Conservation (phyloP, 2,888 invertebrate genomes). For the Rhorus exstirpatorius region DNA sequence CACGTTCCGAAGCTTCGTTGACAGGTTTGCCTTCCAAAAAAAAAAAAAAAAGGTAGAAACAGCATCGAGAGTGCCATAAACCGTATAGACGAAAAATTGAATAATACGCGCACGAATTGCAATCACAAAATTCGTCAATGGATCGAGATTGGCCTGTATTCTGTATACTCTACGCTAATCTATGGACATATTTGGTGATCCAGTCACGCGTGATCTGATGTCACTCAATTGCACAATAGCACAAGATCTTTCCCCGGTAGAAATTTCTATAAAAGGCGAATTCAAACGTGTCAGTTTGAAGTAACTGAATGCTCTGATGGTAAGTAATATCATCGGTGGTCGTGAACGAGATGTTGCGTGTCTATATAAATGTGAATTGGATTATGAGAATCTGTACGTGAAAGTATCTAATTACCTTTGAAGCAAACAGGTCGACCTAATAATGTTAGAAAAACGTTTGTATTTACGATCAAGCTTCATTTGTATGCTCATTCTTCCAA, state of each 20-base stretch:
- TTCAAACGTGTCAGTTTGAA: not conserved
- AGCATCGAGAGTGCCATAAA: conserved; percentile 59
- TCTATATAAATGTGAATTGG: too few species aligned
- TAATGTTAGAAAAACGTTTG: not conserved
- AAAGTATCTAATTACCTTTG: not conserved
- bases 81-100: conserved; percentile 69
- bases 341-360: too few species aligned
- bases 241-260: not conserved
- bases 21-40: conserved; percentile 1
- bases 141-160: not conserved
- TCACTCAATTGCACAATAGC: not conserved
- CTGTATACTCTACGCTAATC: not conserved
- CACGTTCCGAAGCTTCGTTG: conserved; percentile 26
- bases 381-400: too few species aligned
- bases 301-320: not conserved
- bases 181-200: not conserved
- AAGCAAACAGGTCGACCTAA: not conserved
- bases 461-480: not conserved
- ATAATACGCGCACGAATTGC: conserved; percentile 31
- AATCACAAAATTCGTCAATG: conserved; percentile 29
- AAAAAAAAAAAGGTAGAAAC: conserved; percentile 37
- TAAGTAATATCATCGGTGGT: not conserved
- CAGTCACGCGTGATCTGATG: conserved; percentile 9
- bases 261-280: not conserved
- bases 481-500: too few species aligned